Base-by-base conservation (phyloP, 1,140 invertebrate species). In the Brachionus rotundiformis region DNA sequence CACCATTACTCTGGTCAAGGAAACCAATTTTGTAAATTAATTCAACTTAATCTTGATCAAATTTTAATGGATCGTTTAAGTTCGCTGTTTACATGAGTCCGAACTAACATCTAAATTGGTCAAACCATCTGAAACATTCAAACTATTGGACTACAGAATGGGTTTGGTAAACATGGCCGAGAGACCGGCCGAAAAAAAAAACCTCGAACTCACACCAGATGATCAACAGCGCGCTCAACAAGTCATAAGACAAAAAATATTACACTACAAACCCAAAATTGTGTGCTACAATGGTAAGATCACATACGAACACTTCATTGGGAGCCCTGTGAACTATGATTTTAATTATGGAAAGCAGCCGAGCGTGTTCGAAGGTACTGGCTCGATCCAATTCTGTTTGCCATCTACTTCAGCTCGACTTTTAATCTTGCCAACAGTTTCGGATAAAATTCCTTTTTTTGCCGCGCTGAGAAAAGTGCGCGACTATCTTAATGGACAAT, bases 201-300 rank as follows among this genome's bases (percentile, higher is more conserved):
- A 31, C 47, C 47, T 29, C 1, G 76, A 79, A 19, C 31, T 79
- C 10, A 84, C 8, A 79, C 91, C 95, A 85, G 94, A 95, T 88
- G 96, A 98, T 91, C 97, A 98, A 84, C 95, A 96, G 89, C 94
- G 97, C 90, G 95, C 95, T 84, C 94, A 93, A 84, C 92, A 93
- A 87, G 92, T 95, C 84, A 88, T 98, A 82, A 89, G 94, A 82
- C 94, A 96, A 87, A 98, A 98, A 88, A 89, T 98, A 82, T 91
- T 93, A 87, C 93, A 93, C 84, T 98, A 93, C 90, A 92, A 92
- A 85, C 96, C 95, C 77, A 97, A 98, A 90, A 95, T 98, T 85
- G 95, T 95, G 44, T 95, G 97, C 23, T 98, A 98, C 87, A 98
- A 98, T 91, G 95, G 95, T 95, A 97, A 90, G 94, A 96, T 23